Base-by-base conservation (phyloP, 2,797 vertebrate species). In the Falco biarmicus region DNA sequence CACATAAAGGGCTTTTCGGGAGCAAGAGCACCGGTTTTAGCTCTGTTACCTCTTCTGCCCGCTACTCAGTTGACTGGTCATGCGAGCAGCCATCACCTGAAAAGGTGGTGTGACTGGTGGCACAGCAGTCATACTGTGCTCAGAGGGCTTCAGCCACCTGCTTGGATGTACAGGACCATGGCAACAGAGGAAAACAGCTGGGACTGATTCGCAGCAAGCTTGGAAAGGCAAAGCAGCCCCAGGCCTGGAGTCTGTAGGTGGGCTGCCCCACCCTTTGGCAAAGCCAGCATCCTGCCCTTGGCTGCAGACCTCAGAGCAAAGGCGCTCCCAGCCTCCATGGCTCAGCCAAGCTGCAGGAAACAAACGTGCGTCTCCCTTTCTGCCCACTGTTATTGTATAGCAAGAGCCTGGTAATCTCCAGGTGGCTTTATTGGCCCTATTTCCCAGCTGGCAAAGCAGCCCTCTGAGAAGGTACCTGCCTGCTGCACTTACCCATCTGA, bases 231-330 rank as follows among this genome's bases (percentile, higher is more conserved):
- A 61, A 69, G 47, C 80, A 65, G 95, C 93, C 88, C n/a, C 54
- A 5, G 76, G 92, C 83, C 90, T 39, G 34, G 20, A 95, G 69
- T 90, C 86, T 94, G 95, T 96, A 94, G 96, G 96, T 97, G 96
- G 94, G 88, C 96, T 88, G 92, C 94, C 90, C 69, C 96, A 82
- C 94, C 94, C 88, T 87, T 95, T 96, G 94, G 94, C 95, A 96
- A 75, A 29, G 0, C 65, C 90, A 84, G 61, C 85, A 47, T 82
- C 76, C 93, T 94, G 92, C 88, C 83, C 85, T 91, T 73, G 90
- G 92, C 96, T 97, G 83, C 37, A n/a, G 83, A 78, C 69, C 90
- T 96, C 11, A 0, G 61, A 88, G 83, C 53, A 68, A 88, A 86
- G 93, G n/a, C 59, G 1, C 83, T 96, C 95, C 92, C 94, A 94